A percentile compares a stretch with the other conserved stretches of the same genome.
These are phyloP conservation scores for Conus ventricosus DNA, from an alignment of 1,140 invertebrate genomes.

Conservation along the genomic window DNA sequence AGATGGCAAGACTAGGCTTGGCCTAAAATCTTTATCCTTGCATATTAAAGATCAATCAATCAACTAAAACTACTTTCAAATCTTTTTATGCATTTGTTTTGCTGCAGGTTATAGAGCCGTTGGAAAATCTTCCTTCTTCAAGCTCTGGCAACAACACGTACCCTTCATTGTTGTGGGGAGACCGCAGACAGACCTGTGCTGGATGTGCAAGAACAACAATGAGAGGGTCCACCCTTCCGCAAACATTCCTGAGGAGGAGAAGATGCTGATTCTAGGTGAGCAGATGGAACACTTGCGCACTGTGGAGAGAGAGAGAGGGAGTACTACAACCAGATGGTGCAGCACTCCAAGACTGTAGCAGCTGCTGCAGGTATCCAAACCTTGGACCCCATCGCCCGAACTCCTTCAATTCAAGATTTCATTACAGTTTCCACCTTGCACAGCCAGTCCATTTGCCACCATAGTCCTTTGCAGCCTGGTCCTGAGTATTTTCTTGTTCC, in stretches of 20 bases:
- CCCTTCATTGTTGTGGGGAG: slow-evolving; percentile 38
- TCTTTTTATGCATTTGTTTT: not conserved
- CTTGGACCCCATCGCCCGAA: not conserved
- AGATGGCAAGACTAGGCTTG: no score
- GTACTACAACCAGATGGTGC: slow-evolving; percentile 43
- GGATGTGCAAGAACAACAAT: slow-evolving; percentile 37
- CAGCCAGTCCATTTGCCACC: not conserved
- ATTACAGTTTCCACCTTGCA: not conserved
- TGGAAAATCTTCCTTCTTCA: slow-evolving; percentile 15
- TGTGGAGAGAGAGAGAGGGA: slow-evolving; percentile 18
- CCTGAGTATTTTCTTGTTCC: slow-evolving; percentile 9
- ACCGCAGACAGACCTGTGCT: slow-evolving; percentile 51
- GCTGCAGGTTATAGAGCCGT: not conserved
- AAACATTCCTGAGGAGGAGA: slow-evolving; percentile 29
- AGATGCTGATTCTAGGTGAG: not conserved
- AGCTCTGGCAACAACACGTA: slow-evolving; percentile 32
- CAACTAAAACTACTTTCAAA: no score
- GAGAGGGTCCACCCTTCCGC: slow-evolving; percentile 32
- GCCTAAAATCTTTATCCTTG: no score
- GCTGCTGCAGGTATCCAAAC: not conserved
- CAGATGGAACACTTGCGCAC: not conserved
- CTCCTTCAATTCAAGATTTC: not conserved
- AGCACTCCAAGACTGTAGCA: not conserved
- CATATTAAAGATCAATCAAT: no score
- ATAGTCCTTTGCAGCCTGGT: slow-evolving; percentile 10